Base-by-base conservation (phyloP, 1,140 invertebrate species). In the Fragariocoptes setiger region DNA sequence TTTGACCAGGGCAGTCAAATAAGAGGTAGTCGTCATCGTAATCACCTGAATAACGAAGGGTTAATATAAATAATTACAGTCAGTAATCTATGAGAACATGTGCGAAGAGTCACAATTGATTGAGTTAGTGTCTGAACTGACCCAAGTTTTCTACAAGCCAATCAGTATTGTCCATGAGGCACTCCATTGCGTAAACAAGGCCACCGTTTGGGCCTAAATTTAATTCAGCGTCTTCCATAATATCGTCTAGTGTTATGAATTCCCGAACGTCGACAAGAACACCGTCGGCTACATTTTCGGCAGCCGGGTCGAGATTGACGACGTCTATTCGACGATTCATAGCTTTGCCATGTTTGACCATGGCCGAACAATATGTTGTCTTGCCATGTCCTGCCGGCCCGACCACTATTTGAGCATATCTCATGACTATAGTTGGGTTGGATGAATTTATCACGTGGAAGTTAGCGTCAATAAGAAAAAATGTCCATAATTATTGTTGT, bases 1-100 rank as follows among this genome's bases (percentile, higher is more conserved):
- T 88, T 66, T 97, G 90, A 3, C 90, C 88, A 12, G 90, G 88
- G 57, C 86, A 94, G 62, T 97, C 90, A 56, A 99, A 94, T n/a
- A 99, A 59, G 40, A 94, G 71, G 53, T 95, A 97, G 59, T 95
- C 88, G 39, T 68, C 67, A 46, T 68, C 64, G 2, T 68, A 65
- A 12, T 66, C 65, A 13, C 68, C n/a, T n/a, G n/a, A n/a, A n/a
- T n/a, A n/a, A n/a, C n/a, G n/a, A n/a, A n/a, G n/a, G n/a, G n/a
- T n/a, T n/a, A n/a, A n/a, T n/a, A n/a, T n/a, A n/a, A n/a, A n/a
- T n/a, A n/a, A n/a, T n/a, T n/a, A n/a, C n/a, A n/a, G n/a, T n/a
- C n/a, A n/a, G n/a, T n/a, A n/a, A n/a, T n/a, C n/a, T n/a, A n/a
- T n/a, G n/a, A n/a, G n/a, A n/a, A n/a, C n/a, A n/a, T n/a, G n/a